Evolutionary conservation across 2,797 vertebrate species (phyloP), one percentile per base, ranked within the genome.

Genomic region (Microtus agrestis): DNA sequence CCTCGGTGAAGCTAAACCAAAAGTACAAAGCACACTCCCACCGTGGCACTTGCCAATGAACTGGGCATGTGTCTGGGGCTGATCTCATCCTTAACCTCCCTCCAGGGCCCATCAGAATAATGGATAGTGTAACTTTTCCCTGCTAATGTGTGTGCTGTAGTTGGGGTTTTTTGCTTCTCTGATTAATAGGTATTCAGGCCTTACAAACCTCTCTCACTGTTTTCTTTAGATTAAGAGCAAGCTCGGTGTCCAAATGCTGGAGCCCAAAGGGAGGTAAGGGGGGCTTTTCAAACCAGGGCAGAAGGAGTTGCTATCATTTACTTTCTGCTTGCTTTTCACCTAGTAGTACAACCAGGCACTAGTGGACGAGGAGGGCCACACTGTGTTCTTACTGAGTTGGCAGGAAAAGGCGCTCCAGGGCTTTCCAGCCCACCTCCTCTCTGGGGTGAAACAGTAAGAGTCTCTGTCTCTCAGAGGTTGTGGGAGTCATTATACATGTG

Each of bases 31-130:
- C 74, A 85, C 92, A 37, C 59, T 54, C 65, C 40, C 76, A 19
- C 59, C 31, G 48, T 27, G 82, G 43, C 63, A 40, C 71, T 95
- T 96, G 93, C 97, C 96, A 95, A 46, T 93, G 56, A 91, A 87
- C 96, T 87, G 92, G 96, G 97, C 79, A 78, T 95, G 86, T 56
- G 15, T 97, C 96, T 91, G 78, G 73, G 85, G 86, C 87, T 97
- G 97, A 98, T 87, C 97, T 98, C 97, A 96, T 96, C 40, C 94
- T 95, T 95, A 82, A 79, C 87, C 94, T 98, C 95, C 94, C 91
- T 97, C 65, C 34, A 73, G 91, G 86, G 61, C 78, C 88, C 93
- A 95, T 97, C 97, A 94, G 43, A 96, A 95, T 97, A 97, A 98
- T 91, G 95, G 84, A 98, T 95, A 82, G 88, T 61, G 94, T 91